Evolutionary conservation across 1,140 invertebrate genomes (phyloP), one percentile per base, ranked within the genome.

Genomic region (Acromyrmex heyeri): DNA sequence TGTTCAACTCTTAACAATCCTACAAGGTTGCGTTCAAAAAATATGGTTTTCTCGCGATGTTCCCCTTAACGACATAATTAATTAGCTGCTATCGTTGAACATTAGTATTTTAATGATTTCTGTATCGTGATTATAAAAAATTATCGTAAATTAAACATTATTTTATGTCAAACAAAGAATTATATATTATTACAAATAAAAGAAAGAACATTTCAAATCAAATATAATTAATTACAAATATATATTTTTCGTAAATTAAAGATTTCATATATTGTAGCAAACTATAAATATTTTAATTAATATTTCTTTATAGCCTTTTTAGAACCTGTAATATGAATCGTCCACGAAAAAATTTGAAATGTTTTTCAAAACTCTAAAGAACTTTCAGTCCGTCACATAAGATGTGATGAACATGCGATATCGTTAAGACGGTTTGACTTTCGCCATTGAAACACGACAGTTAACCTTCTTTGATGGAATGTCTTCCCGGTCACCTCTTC

Each of bases 381-480:
- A 61, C 3, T 50, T 75, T 55, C 14, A 67, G 2, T 50, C 48
- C 0, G 48, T 53, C 12, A 4, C 53, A 44, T 18, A 30, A 83
- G 38, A 70, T 21, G 24, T 14, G 30, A 44, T 10, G 16, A 27
- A n/a, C 16, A 48, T 27, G 3, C 75, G 57, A 77, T 30, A 61
- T 44, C 34, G 34, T 79, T 55, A 30, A 61, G 38, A 16, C 57
- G 38, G 27, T 44, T 81, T n/a, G 53, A 81, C 30, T 78, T 64
- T 64, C 38, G 55, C 53, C 34, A 7, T 59, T 27, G 48, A 48
- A 48, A 69, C 64, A 16, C 79, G 18, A 50, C 18, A 61, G 44
- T 75, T 73, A 73, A 77, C 85, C 48, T 85, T 57, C 62, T 53
- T 78, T 57, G 62, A 81, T 59, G 75, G 59, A 55, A 83, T 50